These are phyloP conservation scores for Megalopta genalis DNA, from an alignment of 1,140 invertebrate genomes.

Conservation along the genomic window DNA sequence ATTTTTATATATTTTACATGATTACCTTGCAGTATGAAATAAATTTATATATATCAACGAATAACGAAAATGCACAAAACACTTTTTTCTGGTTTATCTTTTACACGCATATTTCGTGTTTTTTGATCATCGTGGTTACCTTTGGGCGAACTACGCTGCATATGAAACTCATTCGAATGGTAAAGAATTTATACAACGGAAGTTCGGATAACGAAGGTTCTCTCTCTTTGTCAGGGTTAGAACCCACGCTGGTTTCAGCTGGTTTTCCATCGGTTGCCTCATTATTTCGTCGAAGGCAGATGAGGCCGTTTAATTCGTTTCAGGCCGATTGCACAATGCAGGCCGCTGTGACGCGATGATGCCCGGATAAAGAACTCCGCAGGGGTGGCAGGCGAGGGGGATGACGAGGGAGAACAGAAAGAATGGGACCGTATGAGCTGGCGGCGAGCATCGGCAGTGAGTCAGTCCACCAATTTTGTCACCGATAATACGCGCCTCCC, in stretches of 20 bases:
- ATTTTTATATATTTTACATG: too few relatives aligned
- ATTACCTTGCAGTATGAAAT: too few relatives aligned
- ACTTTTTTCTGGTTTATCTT: too few relatives aligned
- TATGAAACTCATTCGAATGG: too few relatives aligned
- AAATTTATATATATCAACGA: too few relatives aligned
- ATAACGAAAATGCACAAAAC: too few relatives aligned
- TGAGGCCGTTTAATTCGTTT: conserved; percentile 38
- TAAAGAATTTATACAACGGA: too few relatives aligned
- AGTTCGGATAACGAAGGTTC: too few relatives aligned
- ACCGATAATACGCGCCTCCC: conserved; percentile 10
- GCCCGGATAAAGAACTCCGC: conserved; percentile 42
- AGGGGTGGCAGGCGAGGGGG: conserved; percentile 37
- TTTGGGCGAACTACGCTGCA: too few relatives aligned
- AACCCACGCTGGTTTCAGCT: not conserved
- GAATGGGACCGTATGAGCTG: conserved; percentile 41
- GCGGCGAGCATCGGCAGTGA: conserved; percentile 47
- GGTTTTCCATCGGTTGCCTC: conserved; percentile 5
- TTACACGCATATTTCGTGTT: too few relatives aligned
- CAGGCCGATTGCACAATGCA: conserved; percentile 32
- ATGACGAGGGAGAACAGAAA: conserved; percentile 33
- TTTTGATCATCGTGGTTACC: too few relatives aligned
- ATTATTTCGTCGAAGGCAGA: not conserved
- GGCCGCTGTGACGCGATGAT: conserved; percentile 17
- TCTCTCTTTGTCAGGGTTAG: too few relatives aligned
- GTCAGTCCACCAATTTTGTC: conserved; percentile 51